These are phyloP conservation scores for Poeciliopsis turneri DNA, from an alignment of 2,797 vertebrate genomes.

Conservation along the genomic window DNA sequence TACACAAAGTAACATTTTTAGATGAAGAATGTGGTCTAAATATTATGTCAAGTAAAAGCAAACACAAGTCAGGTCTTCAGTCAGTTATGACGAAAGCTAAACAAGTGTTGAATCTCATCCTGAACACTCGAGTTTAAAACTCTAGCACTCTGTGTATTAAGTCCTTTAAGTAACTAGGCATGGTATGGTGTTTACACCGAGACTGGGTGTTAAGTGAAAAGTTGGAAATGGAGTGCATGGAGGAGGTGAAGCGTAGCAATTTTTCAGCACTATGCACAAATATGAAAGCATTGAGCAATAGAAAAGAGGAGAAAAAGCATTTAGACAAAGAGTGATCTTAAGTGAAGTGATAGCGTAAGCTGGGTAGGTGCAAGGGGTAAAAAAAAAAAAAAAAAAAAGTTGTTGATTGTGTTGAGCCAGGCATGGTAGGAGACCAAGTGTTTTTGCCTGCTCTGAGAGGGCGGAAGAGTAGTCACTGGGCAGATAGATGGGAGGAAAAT, in stretches of 20 bases:
- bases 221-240: constrained; percentile 50
- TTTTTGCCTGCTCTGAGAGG: constrained; percentile 63
- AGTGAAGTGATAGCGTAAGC: constrained; percentile 62
- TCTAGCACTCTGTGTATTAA: constrained; percentile 15
- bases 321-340: constrained; percentile 63
- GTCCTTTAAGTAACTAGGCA: constrained; percentile 27
- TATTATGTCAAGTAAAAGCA: not conserved
- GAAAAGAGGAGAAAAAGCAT: constrained; percentile 40
- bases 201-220: constrained; percentile 53
- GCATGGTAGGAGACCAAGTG: constrained; percentile 64
- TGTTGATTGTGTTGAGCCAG: constrained; percentile 66
- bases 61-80: not conserved
- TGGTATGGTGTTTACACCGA: constrained; percentile 42
- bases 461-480: constrained; percentile 64
- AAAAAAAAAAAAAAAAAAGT: constrained; percentile 9
- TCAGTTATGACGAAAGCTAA: constrained; percentile 3
- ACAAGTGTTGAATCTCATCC: constrained; percentile 5
- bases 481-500: constrained; percentile 74
- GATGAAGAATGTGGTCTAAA: not conserved
- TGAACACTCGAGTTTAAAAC: constrained; percentile 15
- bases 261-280: constrained; percentile 61
- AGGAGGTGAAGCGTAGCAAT: constrained; percentile 53
- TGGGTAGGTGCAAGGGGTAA: constrained; percentile 24
- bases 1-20: not conserved
- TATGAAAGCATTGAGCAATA: constrained; percentile 53